Percentiles rank a stretch among this genome's conserved stretches.
phyloP scores from a whole-genome alignment of 2,888 invertebrate genomes.

The Syrista parreyssii region DNA sequence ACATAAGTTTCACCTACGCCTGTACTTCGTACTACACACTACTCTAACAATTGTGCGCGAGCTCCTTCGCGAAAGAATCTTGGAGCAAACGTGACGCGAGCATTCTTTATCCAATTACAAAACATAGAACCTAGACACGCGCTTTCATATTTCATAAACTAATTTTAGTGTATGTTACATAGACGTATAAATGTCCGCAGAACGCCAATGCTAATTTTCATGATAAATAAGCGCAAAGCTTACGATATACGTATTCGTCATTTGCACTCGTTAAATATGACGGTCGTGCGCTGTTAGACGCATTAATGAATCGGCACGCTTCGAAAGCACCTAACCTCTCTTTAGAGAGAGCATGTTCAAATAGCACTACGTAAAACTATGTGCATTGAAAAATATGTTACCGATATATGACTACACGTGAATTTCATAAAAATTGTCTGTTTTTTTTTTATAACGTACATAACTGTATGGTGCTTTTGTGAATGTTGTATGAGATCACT shows the following conservation, averaged over 20 bases:
- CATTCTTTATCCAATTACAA: background rate
- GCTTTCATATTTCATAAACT: background rate
- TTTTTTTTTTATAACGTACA: background rate
- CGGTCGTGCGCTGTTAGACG: background rate
- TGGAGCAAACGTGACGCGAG: background rate
- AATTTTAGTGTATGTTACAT: background rate
- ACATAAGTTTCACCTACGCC: constrained; percentile 31
- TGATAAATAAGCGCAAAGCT: background rate
- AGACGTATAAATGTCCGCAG: background rate
- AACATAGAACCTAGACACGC: background rate
- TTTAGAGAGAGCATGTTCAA: background rate
- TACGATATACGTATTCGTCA: background rate
- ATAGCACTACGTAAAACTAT: background rate
- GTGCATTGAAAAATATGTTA: background rate
- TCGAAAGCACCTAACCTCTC: background rate
- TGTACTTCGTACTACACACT: background rate
- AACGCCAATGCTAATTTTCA: background rate
- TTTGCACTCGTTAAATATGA: background rate
- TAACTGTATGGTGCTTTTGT: background rate
- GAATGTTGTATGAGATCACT: background rate
- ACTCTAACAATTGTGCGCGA: background rate
- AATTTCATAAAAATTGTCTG: background rate
- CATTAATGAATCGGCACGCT: background rate
- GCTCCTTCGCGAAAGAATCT: background rate
- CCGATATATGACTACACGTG: background rate